These are phyloP conservation scores for Siphlonurus alternatus DNA, from an alignment of 2,888 invertebrate genomes.

Conservation along the genomic window DNA sequence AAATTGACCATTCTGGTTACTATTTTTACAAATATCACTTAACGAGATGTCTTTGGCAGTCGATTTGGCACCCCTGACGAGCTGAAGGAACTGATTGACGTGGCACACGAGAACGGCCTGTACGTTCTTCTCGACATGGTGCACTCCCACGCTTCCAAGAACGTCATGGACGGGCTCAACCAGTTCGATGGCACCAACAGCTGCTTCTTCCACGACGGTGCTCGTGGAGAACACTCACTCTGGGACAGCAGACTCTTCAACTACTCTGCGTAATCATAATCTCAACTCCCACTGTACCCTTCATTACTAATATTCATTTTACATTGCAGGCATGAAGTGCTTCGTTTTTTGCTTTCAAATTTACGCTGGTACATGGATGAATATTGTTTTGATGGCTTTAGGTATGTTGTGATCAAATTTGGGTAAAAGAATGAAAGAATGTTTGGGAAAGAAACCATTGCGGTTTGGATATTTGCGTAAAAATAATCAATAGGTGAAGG, in stretches of 20 bases:
- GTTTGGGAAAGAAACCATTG: background rate
- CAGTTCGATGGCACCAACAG: conserved; percentile 89
- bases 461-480: no score
- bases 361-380: conserved; percentile 95
- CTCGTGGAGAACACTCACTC: conserved; percentile 72
- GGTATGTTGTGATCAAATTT: no score
- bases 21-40: no score
- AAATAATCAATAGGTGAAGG: no score
- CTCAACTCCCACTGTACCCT: no score
- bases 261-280: conserved; percentile 56
- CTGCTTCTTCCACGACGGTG: conserved; percentile 86
- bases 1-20: no score
- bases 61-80: conserved; percentile 95
- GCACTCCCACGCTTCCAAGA: conserved; percentile 98
- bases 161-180: conserved; percentile 90
- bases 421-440: no score
- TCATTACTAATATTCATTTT: conserved; percentile 10
- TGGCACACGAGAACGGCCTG: conserved; percentile 75
- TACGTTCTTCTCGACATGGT: conserved; percentile 90
- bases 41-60: no score
- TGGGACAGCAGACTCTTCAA: conserved; percentile 99
- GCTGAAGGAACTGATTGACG: conserved; percentile 82
- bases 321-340: conserved; percentile 59
- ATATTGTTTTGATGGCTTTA: conserved; percentile 95
- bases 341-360: conserved; percentile 92